Evolutionary conservation across 2,888 invertebrate species (phyloP), one percentile per base, ranked within the genome.

Genomic region (Pristionchus maxplancki): DNA sequence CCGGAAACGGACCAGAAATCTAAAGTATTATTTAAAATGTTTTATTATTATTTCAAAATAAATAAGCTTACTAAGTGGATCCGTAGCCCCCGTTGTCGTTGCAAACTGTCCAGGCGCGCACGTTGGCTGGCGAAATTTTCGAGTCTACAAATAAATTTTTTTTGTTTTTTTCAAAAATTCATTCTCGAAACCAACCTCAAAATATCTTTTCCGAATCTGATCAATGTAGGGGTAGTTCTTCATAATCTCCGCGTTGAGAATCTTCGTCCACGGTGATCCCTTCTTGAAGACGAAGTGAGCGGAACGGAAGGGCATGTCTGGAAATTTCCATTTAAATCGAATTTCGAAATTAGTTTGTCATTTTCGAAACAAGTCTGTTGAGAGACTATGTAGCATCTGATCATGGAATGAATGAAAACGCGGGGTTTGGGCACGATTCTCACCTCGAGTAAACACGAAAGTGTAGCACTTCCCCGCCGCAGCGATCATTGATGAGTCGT

Each of bases 1-100:
- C 83, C 83, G n/a, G 44, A 84, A n/a, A 84, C 58, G 24, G 83
- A 53, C 83, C 83, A 84, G 62, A 84, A 84, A 34, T 84, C 83
- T 84, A 58, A 1, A 84, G n/a, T n/a, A n/a, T n/a, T n/a, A n/a
- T n/a, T n/a, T n/a, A 84, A 84, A 13, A 4, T 11, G 58, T 1
- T 13, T 31, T 37, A 20, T 34, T 84, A 20, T 62, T 11, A 4
- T 34, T 8, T 9, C 15, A 37, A 58, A 34, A 5, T 1, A 34
- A 11, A 2, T n/a, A n/a, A 34, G 20, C n/a, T 15, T 34, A 84
- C 83, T 84, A 1, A 84, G 58, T 28, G 83, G 58, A 84, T 53
- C 83, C 31, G 58, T 58, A 1, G 83, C 28, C 13, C 83, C 83
- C n/a, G n/a, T n/a, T 1, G 58, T 34, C 1, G 62, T 28, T 0